Evolutionary conservation across 2,888 invertebrate genomes (phyloP), one percentile per base, ranked within the genome.

Genomic region (Salticus scenicus): DNA sequence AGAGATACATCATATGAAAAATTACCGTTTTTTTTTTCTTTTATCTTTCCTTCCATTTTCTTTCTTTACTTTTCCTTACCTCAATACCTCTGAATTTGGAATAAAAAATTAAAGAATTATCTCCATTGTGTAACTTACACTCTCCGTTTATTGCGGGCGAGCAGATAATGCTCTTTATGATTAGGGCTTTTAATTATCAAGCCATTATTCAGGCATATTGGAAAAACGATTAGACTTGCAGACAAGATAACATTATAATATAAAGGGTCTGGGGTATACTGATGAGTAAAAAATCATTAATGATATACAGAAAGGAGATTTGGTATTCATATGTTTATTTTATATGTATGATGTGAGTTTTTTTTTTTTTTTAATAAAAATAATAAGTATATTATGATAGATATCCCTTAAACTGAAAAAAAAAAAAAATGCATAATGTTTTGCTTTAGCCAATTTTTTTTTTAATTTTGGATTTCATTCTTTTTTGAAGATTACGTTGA

Each of bases 141-240:
- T 20, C 67, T n/a, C 66, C 74, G 67, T 33, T 69, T n/a, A 42
- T 31, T 37, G 51, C 57, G 66, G 37, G 20, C 14, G 57, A 14
- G 5, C 57, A 57, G 1, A 57, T 24, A 57, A 24, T 24, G 20
- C 57, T 57, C 57, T 57, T 24, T 4, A 57, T 66, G 67, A 69
- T 77, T 83, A 76, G 33, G 83, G 66, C 77, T 83, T 83, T 83
- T 83, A 83, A 83, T 83, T 83, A 72, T 83, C 67, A 20, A 17
- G 20, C 73, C 41, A 77, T 83, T 73, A 77, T 73, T 83, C 77
- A 73, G 57, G 57, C 28, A 73, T 64, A 66, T 67, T 71, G 70
- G 42, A 57, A 74, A 73, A 80, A 67, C 80, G 67, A 73, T 80
- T 37, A 63, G 69, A 69, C 64, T 79, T 30, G 79, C 64, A 33